Evolutionary conservation across 2,797 vertebrate genomes (phyloP).

Genomic region (Dendrocincla tyrannina): DNA sequence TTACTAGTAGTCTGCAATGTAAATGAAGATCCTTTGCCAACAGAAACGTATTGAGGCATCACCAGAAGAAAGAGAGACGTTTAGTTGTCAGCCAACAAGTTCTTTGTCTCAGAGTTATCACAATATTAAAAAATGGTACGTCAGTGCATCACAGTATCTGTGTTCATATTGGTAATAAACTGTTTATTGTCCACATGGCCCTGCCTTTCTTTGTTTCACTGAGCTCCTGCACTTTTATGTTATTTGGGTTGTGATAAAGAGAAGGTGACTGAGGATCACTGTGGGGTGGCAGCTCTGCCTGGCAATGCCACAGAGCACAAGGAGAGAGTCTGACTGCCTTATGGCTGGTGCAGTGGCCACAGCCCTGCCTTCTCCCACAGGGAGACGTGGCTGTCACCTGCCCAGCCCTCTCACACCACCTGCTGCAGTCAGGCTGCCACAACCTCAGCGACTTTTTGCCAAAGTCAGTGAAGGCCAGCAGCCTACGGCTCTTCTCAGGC

Average conservation of each 20-base stretch:
- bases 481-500: neutral
- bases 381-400: neutral
- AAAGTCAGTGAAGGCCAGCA: neutral
- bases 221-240: neutral
- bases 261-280: neutral
- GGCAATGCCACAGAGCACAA: rapidly evolving
- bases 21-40: conserved; percentile 81
- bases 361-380: neutral
- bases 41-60: conserved; percentile 77
- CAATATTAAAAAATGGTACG: conserved; percentile 77
- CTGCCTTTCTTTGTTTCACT: conserved; percentile 18
- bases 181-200: conserved; percentile 82
- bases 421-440: neutral
- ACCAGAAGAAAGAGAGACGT: conserved; percentile 75
- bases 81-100: conserved; percentile 77
- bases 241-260: neutral
- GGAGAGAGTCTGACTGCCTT: neutral
- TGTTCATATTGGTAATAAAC: conserved; percentile 96
- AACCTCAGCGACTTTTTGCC: neutral
- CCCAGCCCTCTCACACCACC: rapidly evolving
- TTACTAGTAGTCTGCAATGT: conserved; percentile 78
- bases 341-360: neutral
- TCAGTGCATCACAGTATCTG: conserved; percentile 87
- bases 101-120: conserved; percentile 77
- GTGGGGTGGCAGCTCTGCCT: neutral